Base-by-base conservation (phyloP, 2,797 vertebrate species). In the Sparidentex hasta region DNA sequence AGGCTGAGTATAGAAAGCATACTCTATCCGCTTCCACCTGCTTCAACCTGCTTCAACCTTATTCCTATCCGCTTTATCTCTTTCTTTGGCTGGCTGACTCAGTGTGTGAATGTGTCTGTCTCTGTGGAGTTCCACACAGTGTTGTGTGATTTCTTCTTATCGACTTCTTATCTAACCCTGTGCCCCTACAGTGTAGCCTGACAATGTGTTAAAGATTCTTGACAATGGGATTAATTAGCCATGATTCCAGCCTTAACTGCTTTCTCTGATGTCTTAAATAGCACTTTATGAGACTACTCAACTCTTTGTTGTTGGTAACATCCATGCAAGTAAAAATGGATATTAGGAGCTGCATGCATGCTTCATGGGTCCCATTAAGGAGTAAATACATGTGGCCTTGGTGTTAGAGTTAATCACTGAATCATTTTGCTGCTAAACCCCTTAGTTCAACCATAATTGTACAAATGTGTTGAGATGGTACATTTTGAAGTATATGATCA, bases 191-290 rank as follows among this genome's bases (percentile, higher is more conserved):
- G 48, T 77, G 59, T n/a, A 50, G 65, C 72, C 83, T 82, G 80
- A 81, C 71, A 81, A 76, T 44, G 25, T 75, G 82, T 76, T 80
- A 65, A 87, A 87, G 73, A 73, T 29, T 67, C 50, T 77, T 70
- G 54, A 87, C 86, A 86, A 84, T 84, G 33, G 58, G 73, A 85
- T 90, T 86, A 90, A 92, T 91, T 90, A 88, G 66, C 58, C 18
- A 43, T 47, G 43, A 80, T 90, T 90, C 85, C 52, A 73, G 77
- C 58, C 48, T 58, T 80, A 81, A 72, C 17, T n/a, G 50, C 67
- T 85, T 83, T 85, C 71, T 55, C 65, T 58, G 78, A 83, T 70
- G 59, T 48, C 65, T 71, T 79, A 29, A 74, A 74, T 56, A 54
- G n/a, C 64, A 18, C 67, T 57, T 18, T 65, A 20, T 58, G 69